These are phyloP conservation scores for Drosophila sordidapex DNA, from an alignment of 2,888 invertebrate genomes.

Conservation along the genomic window DNA sequence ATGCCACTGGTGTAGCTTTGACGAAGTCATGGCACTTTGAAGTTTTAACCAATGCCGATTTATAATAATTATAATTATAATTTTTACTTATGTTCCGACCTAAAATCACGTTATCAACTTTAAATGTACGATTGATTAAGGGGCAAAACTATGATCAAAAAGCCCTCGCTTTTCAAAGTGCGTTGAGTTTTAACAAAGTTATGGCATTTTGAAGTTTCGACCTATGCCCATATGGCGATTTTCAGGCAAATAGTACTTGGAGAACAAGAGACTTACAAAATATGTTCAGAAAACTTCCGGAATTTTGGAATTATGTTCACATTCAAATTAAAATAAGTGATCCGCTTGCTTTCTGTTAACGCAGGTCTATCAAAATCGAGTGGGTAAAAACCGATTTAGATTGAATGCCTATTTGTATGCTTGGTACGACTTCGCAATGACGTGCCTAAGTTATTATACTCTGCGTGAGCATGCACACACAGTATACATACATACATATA, in stretches of 20 bases:
- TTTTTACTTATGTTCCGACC: too few species aligned
- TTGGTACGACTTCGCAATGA: background rate
- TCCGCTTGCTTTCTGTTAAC: background rate
- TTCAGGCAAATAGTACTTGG: too few species aligned
- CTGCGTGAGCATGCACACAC: background rate
- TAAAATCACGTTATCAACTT: too few species aligned
- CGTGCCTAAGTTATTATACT: slow-evolving; percentile 18
- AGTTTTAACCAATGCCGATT: too few species aligned
- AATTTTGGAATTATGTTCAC: background rate
- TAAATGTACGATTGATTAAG: too few species aligned
- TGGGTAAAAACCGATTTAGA: background rate
- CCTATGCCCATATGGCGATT: too few species aligned
- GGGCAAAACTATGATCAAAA: too few species aligned
- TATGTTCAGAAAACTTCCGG: background rate
- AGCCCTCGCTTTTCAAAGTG: too few species aligned
- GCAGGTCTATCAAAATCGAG: background rate
- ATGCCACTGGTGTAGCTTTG: background rate
- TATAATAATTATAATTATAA: too few species aligned
- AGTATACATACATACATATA: background rate
- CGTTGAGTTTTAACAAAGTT: too few species aligned
- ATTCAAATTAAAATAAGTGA: background rate
- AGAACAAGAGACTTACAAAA: background rate
- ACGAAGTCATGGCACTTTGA: too few species aligned
- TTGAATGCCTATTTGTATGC: background rate
- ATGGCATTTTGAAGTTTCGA: too few species aligned